phyloP scores from a whole-genome alignment of 1,140 invertebrate genomes.

The Leptinotarsa defecta region DNA sequence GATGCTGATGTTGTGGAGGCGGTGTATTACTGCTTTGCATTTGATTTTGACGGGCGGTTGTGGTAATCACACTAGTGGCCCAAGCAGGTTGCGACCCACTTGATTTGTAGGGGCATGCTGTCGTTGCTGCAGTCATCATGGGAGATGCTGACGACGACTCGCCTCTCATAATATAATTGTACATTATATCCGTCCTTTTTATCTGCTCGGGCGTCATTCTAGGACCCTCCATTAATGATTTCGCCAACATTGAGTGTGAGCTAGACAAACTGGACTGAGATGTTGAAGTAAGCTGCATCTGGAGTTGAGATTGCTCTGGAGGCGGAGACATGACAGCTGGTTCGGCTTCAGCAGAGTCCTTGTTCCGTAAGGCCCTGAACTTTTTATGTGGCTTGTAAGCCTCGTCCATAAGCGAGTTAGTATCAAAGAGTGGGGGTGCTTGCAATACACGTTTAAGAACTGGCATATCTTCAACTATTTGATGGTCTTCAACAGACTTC shows the following conservation, averaged over 20 bases:
- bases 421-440: conserved; percentile 86
- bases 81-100: conserved; percentile 49
- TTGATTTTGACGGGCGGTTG: conserved; percentile 51
- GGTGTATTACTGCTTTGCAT: conserved; percentile 40
- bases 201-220: conserved; percentile 86
- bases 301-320: conserved; percentile 53
- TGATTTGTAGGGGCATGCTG: conserved; percentile 54
- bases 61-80: conserved; percentile 58
- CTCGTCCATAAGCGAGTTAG: conserved; percentile 89
- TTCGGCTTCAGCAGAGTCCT: conserved; percentile 78
- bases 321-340: conserved; percentile 57
- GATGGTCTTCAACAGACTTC: conserved; percentile 80
- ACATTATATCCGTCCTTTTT: conserved; percentile 86
- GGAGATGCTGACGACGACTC: conserved; percentile 52
- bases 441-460: conserved; percentile 89
- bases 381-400: conserved; percentile 95
- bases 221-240: conserved; percentile 85
- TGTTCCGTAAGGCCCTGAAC: conserved; percentile 80
- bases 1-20: conserved; percentile 44
- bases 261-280: conserved; percentile 67
- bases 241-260: conserved; percentile 84
- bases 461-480: conserved; percentile 86
- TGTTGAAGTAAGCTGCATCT: conserved; percentile 55
- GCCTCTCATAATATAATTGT: conserved; percentile 84
- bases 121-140: conserved; percentile 46